Base-by-base conservation (phyloP, 2,113 vertebrate species). In the Morone saxatilis region DNA sequence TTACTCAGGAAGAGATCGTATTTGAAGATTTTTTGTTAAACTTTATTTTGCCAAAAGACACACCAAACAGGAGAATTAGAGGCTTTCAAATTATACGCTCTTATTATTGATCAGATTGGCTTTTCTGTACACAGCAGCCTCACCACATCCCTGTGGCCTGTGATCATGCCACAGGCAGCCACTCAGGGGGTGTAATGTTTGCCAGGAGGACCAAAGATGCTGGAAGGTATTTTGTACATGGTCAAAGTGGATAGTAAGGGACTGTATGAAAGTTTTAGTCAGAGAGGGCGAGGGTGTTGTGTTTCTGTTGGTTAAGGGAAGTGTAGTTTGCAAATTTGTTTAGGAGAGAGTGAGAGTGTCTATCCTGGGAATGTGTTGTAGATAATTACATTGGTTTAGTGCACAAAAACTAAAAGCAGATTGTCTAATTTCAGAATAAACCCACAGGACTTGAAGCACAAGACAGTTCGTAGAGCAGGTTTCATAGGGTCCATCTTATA, bases 81-180 rank as follows among this genome's bases (percentile, higher is more conserved):
- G 48, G 87, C 89, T 91, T 90, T 91, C 76, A 94, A 43, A 62
- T 56, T n/a, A 0, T 38, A 91, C 78, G 84, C 84, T 84, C 75
- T 62, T 84, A 83, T 90, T 94, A 96, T 95, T 88, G 93, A 94
- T 90, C 77, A 90, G 92, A 94, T 89, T 84, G 83, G n/a, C 53
- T 73, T 71, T 71, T 67, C 38, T 68, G 45, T 19, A 47, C 72
- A 79, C 51, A n/a, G 73, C 60, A 71, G 68, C 76, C 86, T 85
- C 57, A 81, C 87, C 22, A 53, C 89, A 90, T 69, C 92, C 95
- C 94, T 88, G 84, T 94, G 95, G 92, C 94, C 84, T 95, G 93
- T 94, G 96, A 96, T 96, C 95, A 96, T 95, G 95, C 92, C 96
- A 96, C 68, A 87, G 71, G 86, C 80, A 73, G 76, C 31, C 57